phyloP scores from a whole-genome alignment of 2,888 invertebrate genomes.

The Labia minor region DNA sequence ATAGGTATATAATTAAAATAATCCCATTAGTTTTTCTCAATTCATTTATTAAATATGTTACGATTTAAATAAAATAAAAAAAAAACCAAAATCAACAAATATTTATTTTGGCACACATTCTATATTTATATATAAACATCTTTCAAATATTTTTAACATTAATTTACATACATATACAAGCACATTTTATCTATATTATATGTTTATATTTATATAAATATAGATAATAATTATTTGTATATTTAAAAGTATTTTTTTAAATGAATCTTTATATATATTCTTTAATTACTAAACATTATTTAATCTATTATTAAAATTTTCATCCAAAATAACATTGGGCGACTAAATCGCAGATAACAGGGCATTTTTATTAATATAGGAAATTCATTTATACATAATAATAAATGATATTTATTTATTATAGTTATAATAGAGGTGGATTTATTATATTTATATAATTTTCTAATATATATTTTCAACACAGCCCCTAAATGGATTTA shows the following conservation, averaged over 20 bases:
- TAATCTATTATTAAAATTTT: slow-evolving; percentile 5
- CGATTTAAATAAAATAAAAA: not conserved
- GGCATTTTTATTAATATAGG: not conserved
- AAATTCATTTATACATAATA: not conserved
- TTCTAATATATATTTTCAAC: not conserved
- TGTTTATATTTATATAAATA: too few relatives aligned
- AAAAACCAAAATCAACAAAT: too few relatives aligned
- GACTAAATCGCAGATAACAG: not conserved
- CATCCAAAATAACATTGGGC: slow-evolving; percentile 7
- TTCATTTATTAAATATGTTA: not conserved
- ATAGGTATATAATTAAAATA: too few relatives aligned
- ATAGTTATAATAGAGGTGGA: not conserved
- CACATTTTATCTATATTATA: too few relatives aligned
- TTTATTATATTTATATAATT: not conserved
- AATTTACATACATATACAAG: not conserved
- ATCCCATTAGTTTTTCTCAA: too few relatives aligned
- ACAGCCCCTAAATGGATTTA: not conserved
- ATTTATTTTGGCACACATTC: slow-evolving; percentile 5
- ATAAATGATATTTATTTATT: not conserved
- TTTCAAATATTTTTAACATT: slow-evolving; percentile 7
- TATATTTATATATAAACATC: not conserved
- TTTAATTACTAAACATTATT: not conserved
- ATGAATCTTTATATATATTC: not conserved
- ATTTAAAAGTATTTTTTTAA: not conserved
- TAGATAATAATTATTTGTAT: not conserved